Base-by-base conservation (phyloP, 1,140 invertebrate genomes). In the Atta colombica region DNA sequence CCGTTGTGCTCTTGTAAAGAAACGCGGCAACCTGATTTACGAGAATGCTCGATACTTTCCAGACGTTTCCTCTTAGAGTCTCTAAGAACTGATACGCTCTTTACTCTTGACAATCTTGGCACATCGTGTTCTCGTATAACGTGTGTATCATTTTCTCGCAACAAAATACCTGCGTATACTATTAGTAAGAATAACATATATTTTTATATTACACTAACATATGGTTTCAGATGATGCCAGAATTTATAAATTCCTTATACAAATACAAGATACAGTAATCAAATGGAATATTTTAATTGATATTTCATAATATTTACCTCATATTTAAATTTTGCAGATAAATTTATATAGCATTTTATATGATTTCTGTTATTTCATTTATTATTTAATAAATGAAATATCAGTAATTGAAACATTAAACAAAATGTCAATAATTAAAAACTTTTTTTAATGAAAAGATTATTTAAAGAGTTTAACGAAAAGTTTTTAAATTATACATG, bases 21-120 rank as follows among this genome's bases (percentile, higher is more conserved):
- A 85, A 88, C 31, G 5, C 18, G 14, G 51, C 39, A 53, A 25
- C 53, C 53, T 86, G 82, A 89, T 88, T 89, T 88, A 89, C 69
- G 75, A 28, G 53, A 63, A 39, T 53, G 69, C 61, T 78, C 65
- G 61, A 77, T 60, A 68, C 28, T 18, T 49, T 53, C 66, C 39
- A n/a, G 18, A 65, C 21, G 8, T 74, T 82, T 71, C 14, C 45
- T 63, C 45, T 66, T 66, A 71, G 39, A 72, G 28, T 7, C 35
- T 28, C 8, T 55, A 63, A 35, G 60, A 77, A 77, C 55, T 28
- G 63, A 84, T 39, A 45, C 35, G 35, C 12, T 25, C 69, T 53
- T 86, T 49, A 60, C 49, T 63, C 35, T 6, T 31, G 69, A 10
- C 45, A 60, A 35, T 63, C 35, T 6, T 31, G 69, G 14, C 45